A percentile compares a stretch with the other conserved stretches of the same genome.
phyloP scores from a whole-genome alignment of 30 jellyfish, hydroid and myxozoan genomes.

The Aurelia sp. region DNA sequence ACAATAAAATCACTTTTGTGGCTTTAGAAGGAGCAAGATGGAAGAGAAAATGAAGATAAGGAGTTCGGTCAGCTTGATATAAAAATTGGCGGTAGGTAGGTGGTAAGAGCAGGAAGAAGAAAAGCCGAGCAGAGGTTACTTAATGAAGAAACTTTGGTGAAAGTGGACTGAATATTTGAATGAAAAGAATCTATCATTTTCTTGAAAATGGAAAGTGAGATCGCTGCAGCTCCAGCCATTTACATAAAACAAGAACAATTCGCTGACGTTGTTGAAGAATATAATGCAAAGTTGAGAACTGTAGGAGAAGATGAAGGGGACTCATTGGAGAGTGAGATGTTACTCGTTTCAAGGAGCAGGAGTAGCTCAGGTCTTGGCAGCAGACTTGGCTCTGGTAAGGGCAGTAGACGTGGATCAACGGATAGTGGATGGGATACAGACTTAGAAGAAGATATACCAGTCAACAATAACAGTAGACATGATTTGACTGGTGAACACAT shows the following conservation, averaged over 20 bases:
- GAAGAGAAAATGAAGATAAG: too few species aligned
- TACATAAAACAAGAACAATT: constrained; percentile 3
- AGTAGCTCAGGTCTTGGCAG: background rate
- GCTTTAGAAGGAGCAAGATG: too few species aligned
- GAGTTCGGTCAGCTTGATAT: too few species aligned
- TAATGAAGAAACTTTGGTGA: too few species aligned
- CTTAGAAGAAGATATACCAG: constrained; percentile 28
- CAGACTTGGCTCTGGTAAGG: background rate
- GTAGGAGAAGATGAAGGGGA: background rate
- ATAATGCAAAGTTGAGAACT: constrained; percentile 15
- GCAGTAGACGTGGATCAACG: constrained; percentile 3
- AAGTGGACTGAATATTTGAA: too few species aligned
- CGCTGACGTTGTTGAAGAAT: constrained; percentile 45
- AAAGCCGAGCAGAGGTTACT: too few species aligned
- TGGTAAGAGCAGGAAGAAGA: too few species aligned
- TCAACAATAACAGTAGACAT: constrained; percentile 1
- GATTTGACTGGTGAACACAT: constrained; percentile 46
- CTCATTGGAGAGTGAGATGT: too few species aligned
- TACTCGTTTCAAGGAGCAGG: background rate
- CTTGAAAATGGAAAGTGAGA: constrained; percentile 6
- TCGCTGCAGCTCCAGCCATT: constrained; percentile 6
- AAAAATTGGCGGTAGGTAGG: too few species aligned
- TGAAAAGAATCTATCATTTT: too few species aligned
- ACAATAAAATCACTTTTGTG: too few species aligned
- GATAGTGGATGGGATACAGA: constrained; percentile 84